Percentiles rank a stretch among this genome's conserved stretches.
phyloP scores from a whole-genome alignment of 2,113 vertebrate species.

The Rhynchomys soricoides region DNA sequence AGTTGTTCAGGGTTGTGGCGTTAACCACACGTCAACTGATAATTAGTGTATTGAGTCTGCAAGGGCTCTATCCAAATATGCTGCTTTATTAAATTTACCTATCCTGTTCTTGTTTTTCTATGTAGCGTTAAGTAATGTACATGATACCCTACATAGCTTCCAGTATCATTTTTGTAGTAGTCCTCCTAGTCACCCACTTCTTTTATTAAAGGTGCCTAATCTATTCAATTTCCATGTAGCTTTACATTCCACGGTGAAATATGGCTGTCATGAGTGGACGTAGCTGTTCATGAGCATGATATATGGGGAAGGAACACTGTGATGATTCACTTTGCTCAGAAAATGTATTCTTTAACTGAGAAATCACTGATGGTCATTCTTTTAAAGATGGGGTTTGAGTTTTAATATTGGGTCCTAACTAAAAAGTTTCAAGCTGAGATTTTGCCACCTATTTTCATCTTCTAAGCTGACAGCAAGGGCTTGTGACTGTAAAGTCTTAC shows the following conservation, averaged over 20 bases:
- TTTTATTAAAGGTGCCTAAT: background rate
- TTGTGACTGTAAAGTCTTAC: slow-evolving; percentile 10
- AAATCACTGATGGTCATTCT: slow-evolving; percentile 22
- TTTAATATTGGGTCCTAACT: background rate
- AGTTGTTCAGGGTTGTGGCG: background rate
- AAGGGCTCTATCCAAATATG: background rate
- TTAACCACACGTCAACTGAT: background rate
- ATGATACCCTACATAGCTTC: background rate
- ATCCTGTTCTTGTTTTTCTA: background rate
- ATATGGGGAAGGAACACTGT: background rate
- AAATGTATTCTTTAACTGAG: slow-evolving; percentile 10
- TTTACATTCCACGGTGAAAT: background rate
- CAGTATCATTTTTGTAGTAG: background rate
- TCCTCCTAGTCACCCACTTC: background rate
- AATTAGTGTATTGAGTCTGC: background rate
- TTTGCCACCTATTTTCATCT: slow-evolving; percentile 13
- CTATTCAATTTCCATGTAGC: background rate
- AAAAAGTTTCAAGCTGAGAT: background rate
- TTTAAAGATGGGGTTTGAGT: background rate
- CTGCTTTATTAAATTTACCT: background rate
- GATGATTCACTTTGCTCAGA: background rate
- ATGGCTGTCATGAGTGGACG: background rate
- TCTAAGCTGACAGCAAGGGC: background rate
- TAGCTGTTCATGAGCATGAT: background rate
- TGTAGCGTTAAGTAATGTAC: background rate